Conservation (phyloP, 2,113 vertebrate species). For the Antidorcas marsupialis region DNA sequence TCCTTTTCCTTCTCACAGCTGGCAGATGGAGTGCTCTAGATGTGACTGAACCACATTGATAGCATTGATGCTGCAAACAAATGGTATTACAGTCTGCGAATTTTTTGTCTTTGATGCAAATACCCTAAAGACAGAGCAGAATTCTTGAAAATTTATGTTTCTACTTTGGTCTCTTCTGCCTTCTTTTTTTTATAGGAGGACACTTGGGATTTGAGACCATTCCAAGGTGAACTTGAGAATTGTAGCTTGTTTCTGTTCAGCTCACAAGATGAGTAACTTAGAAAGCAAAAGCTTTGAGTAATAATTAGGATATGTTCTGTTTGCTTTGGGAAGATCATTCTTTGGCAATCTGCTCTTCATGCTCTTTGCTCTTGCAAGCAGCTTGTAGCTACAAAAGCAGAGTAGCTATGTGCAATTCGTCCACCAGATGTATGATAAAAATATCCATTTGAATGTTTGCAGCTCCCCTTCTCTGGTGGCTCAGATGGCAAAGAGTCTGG, state of each 20-base stretch:
- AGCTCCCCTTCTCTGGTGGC: not conserved
- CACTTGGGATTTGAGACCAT: not conserved
- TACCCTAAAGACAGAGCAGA: slow-evolving; percentile 52
- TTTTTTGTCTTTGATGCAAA: slow-evolving; percentile 62
- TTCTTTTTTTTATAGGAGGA: not conserved
- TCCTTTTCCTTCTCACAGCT: slow-evolving; percentile 65
- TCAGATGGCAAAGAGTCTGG: not conserved
- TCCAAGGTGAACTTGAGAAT: slow-evolving; percentile 11
- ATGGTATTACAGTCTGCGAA: slow-evolving; percentile 3
- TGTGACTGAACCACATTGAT: not conserved
- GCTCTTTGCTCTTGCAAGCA: not conserved
- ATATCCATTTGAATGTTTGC: not conserved
- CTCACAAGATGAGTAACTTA: not conserved
- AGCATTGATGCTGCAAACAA: slow-evolving; percentile 61
- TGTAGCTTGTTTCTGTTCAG: not conserved
- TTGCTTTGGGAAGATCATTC: not conserved
- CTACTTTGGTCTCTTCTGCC: not conserved
- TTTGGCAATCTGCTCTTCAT: not conserved
- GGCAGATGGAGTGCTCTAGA: slow-evolving; percentile 67
- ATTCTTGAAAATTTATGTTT: slow-evolving; percentile 22
- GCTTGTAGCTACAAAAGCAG: too few relatives aligned
- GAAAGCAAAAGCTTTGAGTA: not conserved
- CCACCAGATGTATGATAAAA: not conserved
- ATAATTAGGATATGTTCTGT: not conserved
- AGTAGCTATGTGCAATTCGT: not conserved